phyloP scores from a whole-genome alignment of 2,797 vertebrate species.

The Pagetopsis macropterus region DNA sequence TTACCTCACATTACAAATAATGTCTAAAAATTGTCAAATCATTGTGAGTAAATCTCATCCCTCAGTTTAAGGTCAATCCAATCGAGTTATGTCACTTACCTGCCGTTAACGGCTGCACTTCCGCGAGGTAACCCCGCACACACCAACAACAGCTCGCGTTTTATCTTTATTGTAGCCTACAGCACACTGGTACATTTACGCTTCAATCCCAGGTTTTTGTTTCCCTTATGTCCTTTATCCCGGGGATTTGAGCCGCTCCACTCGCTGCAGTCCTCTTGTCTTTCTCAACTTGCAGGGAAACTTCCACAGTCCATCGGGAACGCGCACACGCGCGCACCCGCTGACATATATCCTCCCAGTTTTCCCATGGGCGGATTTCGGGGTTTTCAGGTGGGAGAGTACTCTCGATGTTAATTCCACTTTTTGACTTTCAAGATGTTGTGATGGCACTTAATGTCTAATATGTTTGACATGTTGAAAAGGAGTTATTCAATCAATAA shows the following conservation, averaged over 20 bases:
- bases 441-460: neutral
- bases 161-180: neutral
- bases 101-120: slow-evolving; percentile 18
- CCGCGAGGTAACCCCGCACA: slow-evolving; percentile 14
- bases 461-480: neutral
- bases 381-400: slow-evolving; percentile 50
- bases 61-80: neutral
- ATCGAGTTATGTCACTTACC: slow-evolving; percentile 54
- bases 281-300: slow-evolving; percentile 67
- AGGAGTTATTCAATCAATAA: slow-evolving; percentile 4
- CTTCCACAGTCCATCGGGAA: slow-evolving; percentile 59
- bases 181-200: neutral
- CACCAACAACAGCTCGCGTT: neutral
- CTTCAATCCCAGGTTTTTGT: neutral
- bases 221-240: slow-evolving; percentile 17
- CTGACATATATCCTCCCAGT: slow-evolving; percentile 71
- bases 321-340: slow-evolving; percentile 72
- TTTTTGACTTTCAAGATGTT: slow-evolving; percentile 9
- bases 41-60: neutral
- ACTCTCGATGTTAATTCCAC: slow-evolving; percentile 14
- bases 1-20: neutral
- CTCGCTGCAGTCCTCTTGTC: slow-evolving; percentile 33
- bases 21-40: neutral
- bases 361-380: slow-evolving; percentile 70
- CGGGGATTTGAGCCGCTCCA: slow-evolving; percentile 25